Evolutionary conservation across 1,140 invertebrate species (phyloP).

Genomic region (Bombus pascuorum): DNA sequence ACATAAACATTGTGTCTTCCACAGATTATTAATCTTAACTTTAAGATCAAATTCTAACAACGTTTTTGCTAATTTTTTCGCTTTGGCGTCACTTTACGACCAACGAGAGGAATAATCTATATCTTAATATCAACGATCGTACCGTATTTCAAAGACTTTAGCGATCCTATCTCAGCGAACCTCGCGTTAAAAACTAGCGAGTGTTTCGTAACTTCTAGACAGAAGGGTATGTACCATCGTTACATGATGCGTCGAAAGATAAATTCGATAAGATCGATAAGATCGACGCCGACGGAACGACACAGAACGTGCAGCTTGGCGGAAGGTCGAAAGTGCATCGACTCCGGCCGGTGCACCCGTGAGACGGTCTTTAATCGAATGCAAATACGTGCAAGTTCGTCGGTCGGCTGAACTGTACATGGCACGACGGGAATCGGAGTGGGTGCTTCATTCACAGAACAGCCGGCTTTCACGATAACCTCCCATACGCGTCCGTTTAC

Average conservation of each 20-base stretch:
- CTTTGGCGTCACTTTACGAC: too few relatives aligned
- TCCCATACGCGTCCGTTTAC: slow-evolving; percentile 53
- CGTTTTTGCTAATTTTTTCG: too few relatives aligned
- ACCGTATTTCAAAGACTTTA: too few relatives aligned
- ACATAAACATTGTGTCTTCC: too few relatives aligned
- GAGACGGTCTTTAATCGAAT: slow-evolving; percentile 58
- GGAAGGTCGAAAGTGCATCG: slow-evolving; percentile 57
- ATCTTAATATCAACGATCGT: too few relatives aligned
- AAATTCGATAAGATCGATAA: not conserved
- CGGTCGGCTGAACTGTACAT: slow-evolving; percentile 46
- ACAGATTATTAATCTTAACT: too few relatives aligned
- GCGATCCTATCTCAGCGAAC: too few relatives aligned
- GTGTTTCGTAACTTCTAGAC: too few relatives aligned
- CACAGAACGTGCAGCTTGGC: not conserved
- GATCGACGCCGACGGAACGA: too few relatives aligned
- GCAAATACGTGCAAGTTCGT: slow-evolving; percentile 61
- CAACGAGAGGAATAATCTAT: too few relatives aligned
- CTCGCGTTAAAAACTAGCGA: not conserved
- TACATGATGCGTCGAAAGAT: not conserved
- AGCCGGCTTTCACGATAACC: slow-evolving; percentile 53
- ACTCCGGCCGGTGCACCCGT: slow-evolving; percentile 49
- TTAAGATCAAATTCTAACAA: too few relatives aligned
- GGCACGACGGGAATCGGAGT: slow-evolving; percentile 42
- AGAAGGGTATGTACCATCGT: too few relatives aligned
- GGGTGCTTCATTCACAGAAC: slow-evolving; percentile 58